These are phyloP conservation scores for Carduelis carduelis DNA, from an alignment of 2,797 vertebrate species.

Conservation along the genomic window DNA sequence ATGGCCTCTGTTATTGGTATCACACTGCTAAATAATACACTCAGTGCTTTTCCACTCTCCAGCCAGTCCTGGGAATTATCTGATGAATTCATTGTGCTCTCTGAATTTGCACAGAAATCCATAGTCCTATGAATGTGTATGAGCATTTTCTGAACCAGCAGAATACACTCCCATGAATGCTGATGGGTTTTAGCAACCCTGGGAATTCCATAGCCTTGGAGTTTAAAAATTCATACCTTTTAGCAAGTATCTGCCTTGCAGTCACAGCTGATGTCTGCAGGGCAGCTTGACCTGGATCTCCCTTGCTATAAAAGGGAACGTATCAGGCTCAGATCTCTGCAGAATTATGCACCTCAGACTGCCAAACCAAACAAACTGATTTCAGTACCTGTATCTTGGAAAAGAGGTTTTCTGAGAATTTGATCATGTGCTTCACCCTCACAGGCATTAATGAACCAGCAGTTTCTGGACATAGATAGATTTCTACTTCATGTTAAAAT, in stretches of 20 bases:
- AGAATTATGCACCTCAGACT: neutral
- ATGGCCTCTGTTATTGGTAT: neutral
- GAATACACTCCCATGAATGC: neutral
- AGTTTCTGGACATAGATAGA: neutral
- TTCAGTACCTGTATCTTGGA: neutral
- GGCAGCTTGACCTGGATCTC: neutral
- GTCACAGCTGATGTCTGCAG: neutral
- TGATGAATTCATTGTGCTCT: neutral
- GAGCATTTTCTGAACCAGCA: neutral
- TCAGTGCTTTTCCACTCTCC: neutral
- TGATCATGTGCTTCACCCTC: neutral
- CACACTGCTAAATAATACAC: neutral
- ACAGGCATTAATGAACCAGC: neutral
- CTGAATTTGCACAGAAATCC: neutral
- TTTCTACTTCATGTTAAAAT: neutral
- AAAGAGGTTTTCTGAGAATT: neutral
- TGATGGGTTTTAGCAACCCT: neutral
- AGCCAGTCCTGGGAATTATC: neutral
- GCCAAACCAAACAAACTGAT: neutral
- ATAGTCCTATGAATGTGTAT: neutral
- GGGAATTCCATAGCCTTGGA: neutral
- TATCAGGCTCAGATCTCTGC: neutral
- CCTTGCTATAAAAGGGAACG: neutral
- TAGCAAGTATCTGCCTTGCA: neutral
- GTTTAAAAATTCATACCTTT: conserved; percentile 22